Evolutionary conservation across 1,140 invertebrate genomes (phyloP).

Genomic region (Platyscapa corneri): DNA sequence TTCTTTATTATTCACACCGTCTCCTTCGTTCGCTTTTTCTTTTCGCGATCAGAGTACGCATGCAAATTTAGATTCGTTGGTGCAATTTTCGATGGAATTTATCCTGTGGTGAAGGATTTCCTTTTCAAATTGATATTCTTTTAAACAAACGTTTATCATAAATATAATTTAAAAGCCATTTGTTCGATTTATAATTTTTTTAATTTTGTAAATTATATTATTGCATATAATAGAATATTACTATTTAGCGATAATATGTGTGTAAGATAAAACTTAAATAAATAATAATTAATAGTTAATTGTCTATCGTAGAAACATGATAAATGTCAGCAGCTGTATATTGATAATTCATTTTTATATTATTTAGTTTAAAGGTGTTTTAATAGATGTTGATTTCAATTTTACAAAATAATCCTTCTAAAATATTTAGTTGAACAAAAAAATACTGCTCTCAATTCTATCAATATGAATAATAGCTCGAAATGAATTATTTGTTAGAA

Average conservation of each 20-base stretch:
- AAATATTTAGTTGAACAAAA: too few species aligned
- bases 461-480: too few species aligned
- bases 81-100: not conserved
- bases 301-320: too few species aligned
- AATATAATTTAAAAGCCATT: not conserved
- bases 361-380: too few species aligned
- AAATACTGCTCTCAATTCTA: too few species aligned
- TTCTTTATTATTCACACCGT: constrained; percentile 15
- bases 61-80: not conserved
- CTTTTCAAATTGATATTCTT: not conserved
- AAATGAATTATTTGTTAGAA: too few species aligned
- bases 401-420: not conserved
- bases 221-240: too few species aligned
- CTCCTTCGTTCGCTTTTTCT: not conserved
- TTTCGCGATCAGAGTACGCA: not conserved
- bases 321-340: not conserved
- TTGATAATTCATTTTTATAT: not conserved
- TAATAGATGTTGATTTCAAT: not conserved
- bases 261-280: too few species aligned
- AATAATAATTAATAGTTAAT: too few species aligned
- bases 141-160: not conserved
- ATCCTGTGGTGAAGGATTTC: not conserved
- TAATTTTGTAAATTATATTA: too few species aligned
- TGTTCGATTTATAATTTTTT: not conserved
- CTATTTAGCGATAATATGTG: too few species aligned